phyloP scores from a whole-genome alignment of 1,140 invertebrate genomes.

The Drosophila burlai region DNA sequence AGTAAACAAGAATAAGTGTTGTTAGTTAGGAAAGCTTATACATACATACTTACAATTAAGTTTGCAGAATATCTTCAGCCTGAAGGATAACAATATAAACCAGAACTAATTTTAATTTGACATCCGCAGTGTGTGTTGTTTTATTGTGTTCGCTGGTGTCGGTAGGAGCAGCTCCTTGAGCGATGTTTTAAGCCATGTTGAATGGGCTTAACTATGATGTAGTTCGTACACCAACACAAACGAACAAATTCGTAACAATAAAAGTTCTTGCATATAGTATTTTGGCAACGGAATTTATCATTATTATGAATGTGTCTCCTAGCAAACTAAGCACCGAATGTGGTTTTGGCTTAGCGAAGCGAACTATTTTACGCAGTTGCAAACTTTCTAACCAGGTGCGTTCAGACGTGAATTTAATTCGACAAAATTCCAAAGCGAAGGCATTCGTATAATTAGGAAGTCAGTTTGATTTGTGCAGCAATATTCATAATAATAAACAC shows the following conservation, averaged over 20 bases:
- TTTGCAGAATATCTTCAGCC: background rate
- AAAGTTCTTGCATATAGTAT: constrained; percentile 24
- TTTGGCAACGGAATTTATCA: constrained; percentile 33
- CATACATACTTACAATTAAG: constrained; percentile 1
- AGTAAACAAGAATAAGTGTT: constrained; percentile 3
- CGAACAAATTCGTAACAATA: constrained; percentile 9
- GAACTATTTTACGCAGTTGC: constrained; percentile 39
- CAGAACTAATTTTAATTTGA: background rate
- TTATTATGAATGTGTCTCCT: constrained; percentile 31
- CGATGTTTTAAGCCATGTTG: constrained; percentile 31
- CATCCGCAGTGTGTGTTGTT: background rate
- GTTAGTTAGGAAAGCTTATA: background rate
- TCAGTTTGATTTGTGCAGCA: background rate
- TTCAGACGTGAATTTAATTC: constrained; percentile 41
- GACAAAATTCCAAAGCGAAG: constrained; percentile 11
- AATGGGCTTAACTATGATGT: constrained; percentile 20
- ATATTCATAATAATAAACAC: constrained; percentile 17
- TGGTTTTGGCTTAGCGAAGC: constrained; percentile 28
- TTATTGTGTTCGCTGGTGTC: constrained; percentile 25
- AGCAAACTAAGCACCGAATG: constrained; percentile 15
- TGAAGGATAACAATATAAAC: background rate
- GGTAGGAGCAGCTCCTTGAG: constrained; percentile 15
- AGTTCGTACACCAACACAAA: constrained; percentile 1
- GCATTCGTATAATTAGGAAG: constrained; percentile 27
- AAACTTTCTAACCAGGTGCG: constrained; percentile 25